Evolutionary conservation across 2,797 vertebrate species (phyloP).

Genomic region (Sebastes ruberrimus): DNA sequence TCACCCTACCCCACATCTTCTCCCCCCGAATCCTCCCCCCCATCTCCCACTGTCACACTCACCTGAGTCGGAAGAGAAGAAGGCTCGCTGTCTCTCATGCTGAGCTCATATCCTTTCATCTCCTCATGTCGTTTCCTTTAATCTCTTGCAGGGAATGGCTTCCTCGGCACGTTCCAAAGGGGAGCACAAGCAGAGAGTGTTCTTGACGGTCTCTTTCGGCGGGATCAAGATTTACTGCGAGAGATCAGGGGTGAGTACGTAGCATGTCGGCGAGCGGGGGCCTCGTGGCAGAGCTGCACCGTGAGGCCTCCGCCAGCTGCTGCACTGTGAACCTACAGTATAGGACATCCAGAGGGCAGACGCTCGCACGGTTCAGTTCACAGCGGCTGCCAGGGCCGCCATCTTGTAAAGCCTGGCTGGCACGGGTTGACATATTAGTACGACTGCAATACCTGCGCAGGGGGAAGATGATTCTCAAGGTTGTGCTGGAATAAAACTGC

Average conservation of each 20-base stretch:
- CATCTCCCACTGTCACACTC: constrained; percentile 52
- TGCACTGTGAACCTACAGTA: constrained; percentile 26
- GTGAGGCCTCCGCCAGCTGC: constrained; percentile 58
- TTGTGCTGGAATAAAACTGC: neutral
- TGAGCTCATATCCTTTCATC: constrained; percentile 63
- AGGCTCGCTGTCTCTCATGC: constrained; percentile 24
- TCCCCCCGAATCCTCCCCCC: neutral
- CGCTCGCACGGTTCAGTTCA: constrained; percentile 49
- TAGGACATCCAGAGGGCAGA: constrained; percentile 69
- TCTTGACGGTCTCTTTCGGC: constrained; percentile 96
- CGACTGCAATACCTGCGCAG: constrained; percentile 6
- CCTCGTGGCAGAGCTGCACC: constrained; percentile 11
- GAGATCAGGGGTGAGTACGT: constrained; percentile 94
- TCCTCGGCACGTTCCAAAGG: constrained; percentile 96
- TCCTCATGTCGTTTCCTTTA: constrained; percentile 50
- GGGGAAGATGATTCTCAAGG: neutral
- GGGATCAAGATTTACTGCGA: constrained; percentile 99
- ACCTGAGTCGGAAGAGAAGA: constrained; percentile 54
- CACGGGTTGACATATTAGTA: constrained; percentile 40
- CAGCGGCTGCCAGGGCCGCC: constrained; percentile 48
- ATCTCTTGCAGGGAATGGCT: constrained; percentile 90
- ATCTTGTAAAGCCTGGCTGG: constrained; percentile 55
- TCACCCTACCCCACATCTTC: constrained; percentile 20
- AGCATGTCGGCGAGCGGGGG: constrained; percentile 38
- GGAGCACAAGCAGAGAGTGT: constrained; percentile 97